A percentile compares a stretch with the other conserved stretches of the same genome.
Conservation (phyloP, 1,140 invertebrate species). For the Drosophila serrata region DNA sequence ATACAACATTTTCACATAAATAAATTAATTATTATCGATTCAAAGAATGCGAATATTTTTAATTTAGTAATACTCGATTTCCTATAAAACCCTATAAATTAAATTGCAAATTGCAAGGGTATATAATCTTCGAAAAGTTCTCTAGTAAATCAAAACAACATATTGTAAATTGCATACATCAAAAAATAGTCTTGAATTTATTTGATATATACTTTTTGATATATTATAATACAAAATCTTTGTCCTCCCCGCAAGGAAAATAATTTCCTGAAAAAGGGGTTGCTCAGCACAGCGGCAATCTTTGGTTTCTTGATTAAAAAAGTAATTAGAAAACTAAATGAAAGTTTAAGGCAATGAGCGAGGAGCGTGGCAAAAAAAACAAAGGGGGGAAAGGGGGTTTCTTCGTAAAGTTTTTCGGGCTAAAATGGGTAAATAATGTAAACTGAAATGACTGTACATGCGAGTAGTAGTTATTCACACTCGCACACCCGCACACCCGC, state of each 20-base stretch:
- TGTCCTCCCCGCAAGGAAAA: background rate
- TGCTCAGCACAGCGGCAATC: slow-evolving; percentile 54
- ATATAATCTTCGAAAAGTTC: no score
- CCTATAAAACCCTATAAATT: no score
- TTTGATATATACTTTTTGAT: background rate
- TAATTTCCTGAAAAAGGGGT: slow-evolving; percentile 35
- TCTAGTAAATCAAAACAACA: no score
- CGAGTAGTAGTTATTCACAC: slow-evolving; percentile 53
- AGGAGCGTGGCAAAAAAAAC: background rate
- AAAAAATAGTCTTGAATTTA: background rate
- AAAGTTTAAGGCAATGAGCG: slow-evolving; percentile 71
- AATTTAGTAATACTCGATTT: no score
- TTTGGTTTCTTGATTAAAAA: slow-evolving; percentile 81
- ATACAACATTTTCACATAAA: no score
- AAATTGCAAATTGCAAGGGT: no score
- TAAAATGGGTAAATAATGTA: slow-evolving; percentile 79
- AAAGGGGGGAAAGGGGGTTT: no score
- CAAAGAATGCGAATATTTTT: no score
- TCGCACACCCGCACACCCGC: background rate
- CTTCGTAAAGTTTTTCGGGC: slow-evolving; percentile 48
- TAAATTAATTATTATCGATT: no score
- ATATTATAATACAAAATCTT: slow-evolving; percentile 32
- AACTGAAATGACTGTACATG: slow-evolving; percentile 80
- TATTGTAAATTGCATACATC: background rate
- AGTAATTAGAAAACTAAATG: slow-evolving; percentile 84